These are phyloP conservation scores for Spermophilus dauricus DNA, from an alignment of 2,113 vertebrate species.

Conservation along the genomic window DNA sequence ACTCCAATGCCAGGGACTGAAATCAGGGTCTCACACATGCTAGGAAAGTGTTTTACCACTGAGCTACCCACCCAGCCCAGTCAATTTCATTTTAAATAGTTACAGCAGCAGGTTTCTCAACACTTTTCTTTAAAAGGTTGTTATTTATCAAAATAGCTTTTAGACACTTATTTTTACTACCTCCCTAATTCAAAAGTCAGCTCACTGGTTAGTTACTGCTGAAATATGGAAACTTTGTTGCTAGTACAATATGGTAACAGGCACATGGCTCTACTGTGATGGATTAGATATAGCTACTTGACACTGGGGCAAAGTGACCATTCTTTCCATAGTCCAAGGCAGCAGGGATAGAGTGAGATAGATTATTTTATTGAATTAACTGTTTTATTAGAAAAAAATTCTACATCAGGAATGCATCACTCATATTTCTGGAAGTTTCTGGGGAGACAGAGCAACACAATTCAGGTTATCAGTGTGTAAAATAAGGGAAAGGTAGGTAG, in stretches of 20 bases:
- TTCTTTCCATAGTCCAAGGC: background rate
- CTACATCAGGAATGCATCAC: background rate
- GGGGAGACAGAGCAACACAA: background rate
- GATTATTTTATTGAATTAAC: background rate
- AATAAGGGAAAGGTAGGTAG: background rate
- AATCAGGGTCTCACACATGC: background rate
- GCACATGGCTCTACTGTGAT: background rate
- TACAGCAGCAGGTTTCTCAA: background rate
- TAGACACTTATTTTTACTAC: background rate
- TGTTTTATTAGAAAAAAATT: slow-evolving; percentile 8
- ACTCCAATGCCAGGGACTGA: background rate
- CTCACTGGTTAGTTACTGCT: background rate
- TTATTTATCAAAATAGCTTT: background rate
- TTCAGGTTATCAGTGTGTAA: background rate
- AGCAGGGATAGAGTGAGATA: background rate
- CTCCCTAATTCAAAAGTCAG: background rate
- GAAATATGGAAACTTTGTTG: background rate
- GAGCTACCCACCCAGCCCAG: background rate
- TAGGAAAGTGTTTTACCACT: background rate
- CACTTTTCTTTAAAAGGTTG: background rate
- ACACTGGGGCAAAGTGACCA: background rate
- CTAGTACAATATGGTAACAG: background rate
- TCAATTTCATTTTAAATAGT: background rate
- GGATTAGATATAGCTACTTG: background rate
- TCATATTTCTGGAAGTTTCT: slow-evolving; percentile 40